phyloP scores from a whole-genome alignment of 1,140 invertebrate species.

The Calycopis cecrops region DNA sequence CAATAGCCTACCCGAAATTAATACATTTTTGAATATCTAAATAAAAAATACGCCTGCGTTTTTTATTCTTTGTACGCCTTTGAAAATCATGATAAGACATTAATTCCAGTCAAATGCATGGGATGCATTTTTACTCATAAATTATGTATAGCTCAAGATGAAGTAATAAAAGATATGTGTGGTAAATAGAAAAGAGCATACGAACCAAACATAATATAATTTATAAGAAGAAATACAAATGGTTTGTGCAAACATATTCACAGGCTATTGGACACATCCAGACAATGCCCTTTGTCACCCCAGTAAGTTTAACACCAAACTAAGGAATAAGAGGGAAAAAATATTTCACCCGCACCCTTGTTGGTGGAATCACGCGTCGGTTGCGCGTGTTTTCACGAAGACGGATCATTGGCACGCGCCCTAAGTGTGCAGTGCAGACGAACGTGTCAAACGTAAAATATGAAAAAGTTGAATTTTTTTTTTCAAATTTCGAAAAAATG shows the following conservation, averaged over 20 bases:
- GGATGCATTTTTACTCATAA: too few relatives aligned
- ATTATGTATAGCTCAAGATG: too few relatives aligned
- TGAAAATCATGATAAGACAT: too few relatives aligned
- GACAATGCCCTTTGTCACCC: slow-evolving; percentile 49
- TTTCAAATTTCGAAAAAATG: too few relatives aligned
- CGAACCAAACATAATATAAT: neutral
- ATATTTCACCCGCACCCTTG: slow-evolving; percentile 64
- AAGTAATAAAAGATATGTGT: too few relatives aligned
- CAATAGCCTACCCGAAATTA: too few relatives aligned
- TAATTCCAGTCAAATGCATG: too few relatives aligned
- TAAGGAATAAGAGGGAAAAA: slow-evolving; percentile 57
- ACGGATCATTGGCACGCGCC: slow-evolving; percentile 57
- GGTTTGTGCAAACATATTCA: slow-evolving; percentile 41
- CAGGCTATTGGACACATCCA: slow-evolving; percentile 21
- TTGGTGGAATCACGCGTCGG: slow-evolving; percentile 66
- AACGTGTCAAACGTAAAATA: slow-evolving; percentile 16
- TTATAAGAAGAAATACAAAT: slow-evolving; percentile 20
- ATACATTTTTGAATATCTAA: too few relatives aligned
- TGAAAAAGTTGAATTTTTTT: too few relatives aligned
- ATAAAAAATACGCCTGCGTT: too few relatives aligned
- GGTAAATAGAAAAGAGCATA: too few relatives aligned
- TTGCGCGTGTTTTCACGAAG: slow-evolving; percentile 66
- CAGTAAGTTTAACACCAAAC: slow-evolving; percentile 53
- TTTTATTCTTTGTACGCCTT: too few relatives aligned
- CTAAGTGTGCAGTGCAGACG: slow-evolving; percentile 32